A percentile compares a stretch with the other conserved stretches of the same genome.
phyloP scores from a whole-genome alignment of 2,888 invertebrate genomes.

The Agonopterix heracliana region DNA sequence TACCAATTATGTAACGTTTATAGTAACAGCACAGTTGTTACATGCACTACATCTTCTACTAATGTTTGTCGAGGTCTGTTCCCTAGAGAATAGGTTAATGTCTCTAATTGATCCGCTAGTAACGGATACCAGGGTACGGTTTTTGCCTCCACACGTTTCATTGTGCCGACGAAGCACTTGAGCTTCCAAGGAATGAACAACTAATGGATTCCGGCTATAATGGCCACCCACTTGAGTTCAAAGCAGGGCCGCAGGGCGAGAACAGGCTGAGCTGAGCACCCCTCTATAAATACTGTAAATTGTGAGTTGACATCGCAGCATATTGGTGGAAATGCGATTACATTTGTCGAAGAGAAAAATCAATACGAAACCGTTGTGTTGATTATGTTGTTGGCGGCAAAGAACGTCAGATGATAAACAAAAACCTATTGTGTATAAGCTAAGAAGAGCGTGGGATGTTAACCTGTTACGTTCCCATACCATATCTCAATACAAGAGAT shows the following conservation, averaged over 20 bases:
- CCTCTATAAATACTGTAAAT: slow-evolving; percentile 20
- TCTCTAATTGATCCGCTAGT: slow-evolving; percentile 14
- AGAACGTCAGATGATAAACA: slow-evolving; percentile 1
- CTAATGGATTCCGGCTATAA: slow-evolving; percentile 41
- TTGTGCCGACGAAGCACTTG: slow-evolving; percentile 32
- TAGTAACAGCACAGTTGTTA: slow-evolving; percentile 6
- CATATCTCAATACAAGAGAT: neutral
- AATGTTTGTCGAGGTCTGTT: slow-evolving; percentile 2
- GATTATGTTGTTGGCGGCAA: neutral
- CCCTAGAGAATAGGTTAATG: slow-evolving; percentile 14
- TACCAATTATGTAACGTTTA: neutral
- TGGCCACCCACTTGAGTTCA: slow-evolving; percentile 49
- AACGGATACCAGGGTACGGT: slow-evolving; percentile 15
- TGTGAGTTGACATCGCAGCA: slow-evolving; percentile 17
- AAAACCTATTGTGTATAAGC: slow-evolving; percentile 5
- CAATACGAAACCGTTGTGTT: neutral
- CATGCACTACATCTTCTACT: neutral
- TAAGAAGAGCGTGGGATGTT: slow-evolving; percentile 8
- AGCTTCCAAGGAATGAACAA: slow-evolving; percentile 39
- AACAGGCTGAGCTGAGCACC: slow-evolving; percentile 35
- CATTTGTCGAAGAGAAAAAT: neutral
- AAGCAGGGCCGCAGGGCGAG: slow-evolving; percentile 34
- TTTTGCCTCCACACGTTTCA: slow-evolving; percentile 24
- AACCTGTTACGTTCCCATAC: slow-evolving; percentile 10
- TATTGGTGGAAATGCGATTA: slow-evolving; percentile 12